These are phyloP conservation scores for Zoanthus solanderi DNA, from an alignment of 92 coral and sea anemone species.

Conservation along the genomic window DNA sequence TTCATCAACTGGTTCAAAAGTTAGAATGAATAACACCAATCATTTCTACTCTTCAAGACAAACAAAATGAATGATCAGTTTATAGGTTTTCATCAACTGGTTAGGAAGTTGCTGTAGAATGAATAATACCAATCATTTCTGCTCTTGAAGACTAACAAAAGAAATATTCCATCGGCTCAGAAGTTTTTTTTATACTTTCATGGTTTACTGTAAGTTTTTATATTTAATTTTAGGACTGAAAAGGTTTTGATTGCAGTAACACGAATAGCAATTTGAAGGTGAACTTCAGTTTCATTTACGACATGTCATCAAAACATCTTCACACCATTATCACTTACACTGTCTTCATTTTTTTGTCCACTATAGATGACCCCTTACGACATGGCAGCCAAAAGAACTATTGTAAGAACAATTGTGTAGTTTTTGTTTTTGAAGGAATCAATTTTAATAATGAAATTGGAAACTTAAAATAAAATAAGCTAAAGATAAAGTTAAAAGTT, in stretches of 20 bases:
- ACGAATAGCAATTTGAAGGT: too few species aligned
- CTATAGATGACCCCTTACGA: constrained; percentile 45
- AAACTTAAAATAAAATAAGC: constrained; percentile 33
- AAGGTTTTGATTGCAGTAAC: neutral
- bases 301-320: neutral
- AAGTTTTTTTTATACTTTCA: too few species aligned
- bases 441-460: constrained; percentile 6
- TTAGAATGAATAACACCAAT: too few species aligned
- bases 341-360: constrained; percentile 41
- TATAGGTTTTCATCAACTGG: too few species aligned
- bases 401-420: constrained; percentile 40
- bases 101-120: too few species aligned
- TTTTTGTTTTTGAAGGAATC: constrained; percentile 18
- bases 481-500: neutral
- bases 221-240: neutral
- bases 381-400: constrained; percentile 47
- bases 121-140: too few species aligned
- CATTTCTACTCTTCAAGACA: too few species aligned
- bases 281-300: neutral
- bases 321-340: neutral
- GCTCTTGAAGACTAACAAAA: too few species aligned
- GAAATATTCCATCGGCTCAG: too few species aligned
- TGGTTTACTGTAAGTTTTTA: too few species aligned
- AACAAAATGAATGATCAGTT: too few species aligned
- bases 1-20: too few species aligned